phyloP scores from a whole-genome alignment of 2,113 vertebrate species.

The Cynocephalus volans region DNA sequence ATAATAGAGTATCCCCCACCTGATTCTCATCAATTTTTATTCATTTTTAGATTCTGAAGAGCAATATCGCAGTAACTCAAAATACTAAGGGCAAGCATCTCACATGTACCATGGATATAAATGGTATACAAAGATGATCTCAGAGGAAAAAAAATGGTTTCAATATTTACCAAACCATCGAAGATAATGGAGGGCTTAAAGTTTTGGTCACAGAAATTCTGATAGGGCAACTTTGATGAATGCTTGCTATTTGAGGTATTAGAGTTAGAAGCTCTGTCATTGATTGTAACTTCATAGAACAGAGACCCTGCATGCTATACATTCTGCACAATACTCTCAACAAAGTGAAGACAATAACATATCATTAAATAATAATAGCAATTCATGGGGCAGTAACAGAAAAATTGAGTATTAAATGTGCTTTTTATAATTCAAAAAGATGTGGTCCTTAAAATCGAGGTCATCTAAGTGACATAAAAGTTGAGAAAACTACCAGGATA shows the following conservation, averaged over 20 bases:
- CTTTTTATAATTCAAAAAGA: constrained; percentile 35
- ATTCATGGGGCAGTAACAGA: not conserved
- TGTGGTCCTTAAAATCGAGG: not conserved
- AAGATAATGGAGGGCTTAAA: not conserved
- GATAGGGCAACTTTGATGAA: not conserved
- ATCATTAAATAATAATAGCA: not conserved
- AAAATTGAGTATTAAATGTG: not conserved
- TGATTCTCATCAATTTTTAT: not conserved
- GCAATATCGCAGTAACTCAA: not conserved
- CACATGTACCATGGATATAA: not conserved
- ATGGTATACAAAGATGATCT: not conserved
- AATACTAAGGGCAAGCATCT: not conserved
- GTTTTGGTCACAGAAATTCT: not conserved
- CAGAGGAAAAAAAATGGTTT: not conserved
- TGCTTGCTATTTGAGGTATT: not conserved
- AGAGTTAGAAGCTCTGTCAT: constrained; percentile 26
- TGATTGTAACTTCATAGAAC: not conserved
- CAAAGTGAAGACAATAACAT: not conserved
- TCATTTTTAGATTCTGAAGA: constrained; percentile 19
- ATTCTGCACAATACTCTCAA: not conserved
- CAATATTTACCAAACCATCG: not conserved
- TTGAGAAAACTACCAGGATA: not conserved
- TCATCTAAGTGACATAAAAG: not conserved
- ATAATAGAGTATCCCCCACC: not conserved
- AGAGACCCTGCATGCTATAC: not conserved